Percentiles rank a stretch among this genome's conserved stretches.
Conservation (phyloP, 2,113 vertebrate species). For the Cromileptes altivelis region DNA sequence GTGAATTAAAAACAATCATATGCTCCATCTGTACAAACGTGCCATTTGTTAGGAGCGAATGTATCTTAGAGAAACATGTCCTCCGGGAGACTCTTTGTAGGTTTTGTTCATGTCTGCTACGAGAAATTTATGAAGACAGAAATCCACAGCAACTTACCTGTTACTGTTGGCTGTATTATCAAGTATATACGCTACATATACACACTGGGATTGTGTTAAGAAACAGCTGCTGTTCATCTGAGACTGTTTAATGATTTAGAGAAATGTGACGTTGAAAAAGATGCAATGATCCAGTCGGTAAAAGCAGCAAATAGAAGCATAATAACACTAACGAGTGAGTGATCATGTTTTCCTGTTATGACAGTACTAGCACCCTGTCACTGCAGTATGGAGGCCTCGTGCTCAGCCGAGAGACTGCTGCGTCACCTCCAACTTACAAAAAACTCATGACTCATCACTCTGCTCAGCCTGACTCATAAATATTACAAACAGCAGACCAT, state of each 20-base stretch:
- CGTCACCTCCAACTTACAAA: conserved; percentile 36
- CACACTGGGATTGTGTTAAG: not conserved
- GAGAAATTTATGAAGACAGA: not conserved
- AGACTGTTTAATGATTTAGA: not conserved
- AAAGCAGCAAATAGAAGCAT: too few relatives aligned
- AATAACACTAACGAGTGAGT: not conserved
- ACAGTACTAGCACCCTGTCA: not conserved
- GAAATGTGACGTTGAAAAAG: not conserved
- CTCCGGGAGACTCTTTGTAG: not conserved
- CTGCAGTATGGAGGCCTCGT: conserved; percentile 25
- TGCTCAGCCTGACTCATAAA: conserved; percentile 46
- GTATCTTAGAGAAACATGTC: not conserved
- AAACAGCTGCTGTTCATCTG: not conserved
- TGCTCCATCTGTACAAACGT: conserved; percentile 24
- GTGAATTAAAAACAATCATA: not conserved
- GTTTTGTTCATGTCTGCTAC: not conserved
- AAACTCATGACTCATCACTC: conserved; percentile 56
- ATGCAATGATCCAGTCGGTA: not conserved
- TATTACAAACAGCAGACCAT: conserved; percentile 28
- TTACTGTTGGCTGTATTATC: too few relatives aligned
- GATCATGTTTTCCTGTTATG: not conserved
- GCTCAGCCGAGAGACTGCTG: conserved; percentile 43
- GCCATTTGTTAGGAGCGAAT: conserved; percentile 11
- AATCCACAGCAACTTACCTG: not conserved
- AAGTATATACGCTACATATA: too few relatives aligned